Evolutionary conservation across 2,797 vertebrate species (phyloP).

Genomic region (Mormyrops boulengeri): DNA sequence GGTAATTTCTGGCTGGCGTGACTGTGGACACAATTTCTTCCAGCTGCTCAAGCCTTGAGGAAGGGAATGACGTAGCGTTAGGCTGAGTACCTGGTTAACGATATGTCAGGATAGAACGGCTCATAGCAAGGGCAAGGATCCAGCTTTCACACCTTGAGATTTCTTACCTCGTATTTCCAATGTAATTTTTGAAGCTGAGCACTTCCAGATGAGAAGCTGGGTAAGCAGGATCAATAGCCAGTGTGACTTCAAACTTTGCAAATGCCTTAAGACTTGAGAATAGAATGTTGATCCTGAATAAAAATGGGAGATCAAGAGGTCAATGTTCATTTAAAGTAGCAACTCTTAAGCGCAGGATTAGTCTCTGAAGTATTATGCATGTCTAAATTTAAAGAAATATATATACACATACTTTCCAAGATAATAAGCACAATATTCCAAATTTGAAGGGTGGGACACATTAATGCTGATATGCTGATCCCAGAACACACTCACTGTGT

Average conservation of each 20-base stretch:
- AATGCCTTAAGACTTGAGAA: constrained; percentile 58
- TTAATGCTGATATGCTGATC: background rate
- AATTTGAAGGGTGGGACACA: background rate
- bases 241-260: constrained; percentile 59
- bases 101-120: background rate
- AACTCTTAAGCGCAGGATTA: background rate
- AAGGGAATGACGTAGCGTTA: background rate
- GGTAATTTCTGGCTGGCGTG: constrained; percentile 47
- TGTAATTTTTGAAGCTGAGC: constrained; percentile 50
- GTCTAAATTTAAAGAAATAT: background rate
- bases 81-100: background rate
- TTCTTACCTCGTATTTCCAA: constrained; percentile 57
- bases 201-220: constrained; percentile 42
- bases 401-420: background rate
- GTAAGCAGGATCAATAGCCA: constrained; percentile 43
- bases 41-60: constrained; percentile 53
- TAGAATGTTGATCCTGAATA: constrained; percentile 49
- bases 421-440: background rate
- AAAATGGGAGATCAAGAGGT: background rate
- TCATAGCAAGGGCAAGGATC: background rate
- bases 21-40: constrained; percentile 50
- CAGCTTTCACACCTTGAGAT: background rate
- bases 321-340: background rate
- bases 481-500: constrained; percentile 45
- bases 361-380: background rate